Conservation (phyloP, 1,140 invertebrate genomes). For the Drosophila subobscura region DNA sequence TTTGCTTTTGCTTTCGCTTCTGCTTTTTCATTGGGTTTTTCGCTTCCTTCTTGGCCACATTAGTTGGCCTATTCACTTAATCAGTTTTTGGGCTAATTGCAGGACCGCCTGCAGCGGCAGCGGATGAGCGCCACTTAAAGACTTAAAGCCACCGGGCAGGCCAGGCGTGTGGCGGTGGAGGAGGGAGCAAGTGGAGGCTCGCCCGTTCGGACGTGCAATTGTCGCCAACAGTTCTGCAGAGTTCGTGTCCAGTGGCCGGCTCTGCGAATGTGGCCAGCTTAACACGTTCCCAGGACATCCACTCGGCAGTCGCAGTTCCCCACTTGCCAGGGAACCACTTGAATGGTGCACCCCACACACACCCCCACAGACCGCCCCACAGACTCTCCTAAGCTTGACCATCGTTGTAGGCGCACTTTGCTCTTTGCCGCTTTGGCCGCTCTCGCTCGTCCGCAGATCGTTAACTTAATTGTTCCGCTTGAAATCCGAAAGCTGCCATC, state of each 20-base stretch:
- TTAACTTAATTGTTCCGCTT: conserved; percentile 81
- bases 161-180: background rate
- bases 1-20: conserved; percentile 5
- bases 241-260: conserved; percentile 28
- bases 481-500: conserved; percentile 76
- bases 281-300: conserved; percentile 40
- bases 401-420: conserved; percentile 65
- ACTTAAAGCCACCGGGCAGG: conserved; percentile 17
- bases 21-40: background rate
- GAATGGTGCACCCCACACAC: background rate
- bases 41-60: conserved; percentile 31
- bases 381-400: background rate
- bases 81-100: conserved; percentile 64
- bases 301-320: too few species aligned
- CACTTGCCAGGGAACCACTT: background rate
- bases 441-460: conserved; percentile 65
- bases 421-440: conserved; percentile 57
- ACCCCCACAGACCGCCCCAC: background rate
- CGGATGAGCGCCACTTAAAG: conserved; percentile 21
- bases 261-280: conserved; percentile 36
- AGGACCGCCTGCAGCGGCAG: conserved; percentile 10
- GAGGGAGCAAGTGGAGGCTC: too few species aligned
- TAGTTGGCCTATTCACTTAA: conserved; percentile 63
- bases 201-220: conserved; percentile 26
- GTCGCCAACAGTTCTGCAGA: conserved; percentile 19